Conservation (phyloP, 1,140 invertebrate genomes). For the Conus ventricosus region DNA sequence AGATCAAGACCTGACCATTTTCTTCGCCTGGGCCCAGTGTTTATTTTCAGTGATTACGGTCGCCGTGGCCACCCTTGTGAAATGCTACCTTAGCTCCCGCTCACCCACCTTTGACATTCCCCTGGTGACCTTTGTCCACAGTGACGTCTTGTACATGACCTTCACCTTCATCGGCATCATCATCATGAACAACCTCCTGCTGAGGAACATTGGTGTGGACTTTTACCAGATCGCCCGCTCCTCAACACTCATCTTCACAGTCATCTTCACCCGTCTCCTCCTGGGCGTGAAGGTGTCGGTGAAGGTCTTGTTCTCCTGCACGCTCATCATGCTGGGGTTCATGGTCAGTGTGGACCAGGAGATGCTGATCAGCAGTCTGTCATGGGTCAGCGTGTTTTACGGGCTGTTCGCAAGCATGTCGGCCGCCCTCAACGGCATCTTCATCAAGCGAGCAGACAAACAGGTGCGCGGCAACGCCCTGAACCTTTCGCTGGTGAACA, state of each 20-base stretch:
- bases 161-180: conserved; percentile 65
- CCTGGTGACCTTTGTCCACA: conserved; percentile 49
- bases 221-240: conserved; percentile 74
- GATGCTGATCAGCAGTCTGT: conserved; percentile 63
- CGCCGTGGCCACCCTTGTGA: conserved; percentile 29
- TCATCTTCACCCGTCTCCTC: conserved; percentile 65
- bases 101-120: conserved; percentile 49
- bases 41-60: conserved; percentile 54
- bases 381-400: conserved; percentile 67
- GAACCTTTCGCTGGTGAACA: conserved; percentile 67
- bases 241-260: conserved; percentile 72
- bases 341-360: conserved; percentile 72
- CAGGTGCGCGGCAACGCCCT: conserved; percentile 61
- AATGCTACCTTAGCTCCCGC: conserved; percentile 27
- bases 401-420: conserved; percentile 70
- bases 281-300: conserved; percentile 58
- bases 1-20: conserved; percentile 54
- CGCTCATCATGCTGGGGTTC: conserved; percentile 68
- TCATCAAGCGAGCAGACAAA: conserved; percentile 58
- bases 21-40: conserved; percentile 72
- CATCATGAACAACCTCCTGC: conserved; percentile 71
- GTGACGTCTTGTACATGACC: conserved; percentile 65
- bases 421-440: conserved; percentile 70
- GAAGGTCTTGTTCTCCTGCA: conserved; percentile 62
- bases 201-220: conserved; percentile 72